phyloP scores from a whole-genome alignment of 2,113 vertebrate species.

The Garra rufa region DNA sequence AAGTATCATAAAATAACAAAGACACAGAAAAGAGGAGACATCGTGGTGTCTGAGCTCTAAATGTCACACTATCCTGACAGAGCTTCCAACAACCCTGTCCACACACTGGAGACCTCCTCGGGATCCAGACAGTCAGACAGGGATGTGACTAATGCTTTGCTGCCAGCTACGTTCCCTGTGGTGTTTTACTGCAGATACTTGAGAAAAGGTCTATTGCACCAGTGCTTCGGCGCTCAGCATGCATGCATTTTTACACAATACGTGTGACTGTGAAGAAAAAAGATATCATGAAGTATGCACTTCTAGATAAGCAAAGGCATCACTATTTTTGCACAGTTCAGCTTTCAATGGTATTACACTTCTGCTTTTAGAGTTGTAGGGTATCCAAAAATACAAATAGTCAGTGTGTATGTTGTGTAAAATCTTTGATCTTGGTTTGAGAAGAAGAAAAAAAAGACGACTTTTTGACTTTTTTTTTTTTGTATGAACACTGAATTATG shows the following conservation, averaged over 20 bases:
- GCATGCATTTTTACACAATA: not conserved
- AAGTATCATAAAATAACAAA: constrained; percentile 59
- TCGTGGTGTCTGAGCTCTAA: constrained; percentile 55
- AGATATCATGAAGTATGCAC: not conserved
- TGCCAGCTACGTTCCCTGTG: constrained; percentile 8
- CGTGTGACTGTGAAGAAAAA: not conserved
- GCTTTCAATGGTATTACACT: constrained; percentile 5
- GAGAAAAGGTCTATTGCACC: not conserved
- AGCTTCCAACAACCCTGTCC: constrained; percentile 59
- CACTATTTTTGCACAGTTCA: not conserved
- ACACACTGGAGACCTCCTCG: constrained; percentile 36
- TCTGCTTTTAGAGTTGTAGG: not conserved
- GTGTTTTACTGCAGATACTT: constrained; percentile 1
- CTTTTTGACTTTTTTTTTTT: no score
- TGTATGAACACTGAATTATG: constrained; percentile 17
- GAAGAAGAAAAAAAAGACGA: no score
- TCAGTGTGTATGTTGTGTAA: not conserved
- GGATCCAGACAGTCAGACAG: constrained; percentile 44
- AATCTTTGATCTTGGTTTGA: not conserved
- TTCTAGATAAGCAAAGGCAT: not conserved
- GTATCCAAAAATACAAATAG: not conserved
- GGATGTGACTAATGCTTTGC: constrained; percentile 39
- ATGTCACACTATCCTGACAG: constrained; percentile 69
- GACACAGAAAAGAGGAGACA: constrained; percentile 48
- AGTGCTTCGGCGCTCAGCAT: not conserved